Evolutionary conservation across 2,797 vertebrate species (phyloP).

Genomic region (Sarcophilus harrisii): DNA sequence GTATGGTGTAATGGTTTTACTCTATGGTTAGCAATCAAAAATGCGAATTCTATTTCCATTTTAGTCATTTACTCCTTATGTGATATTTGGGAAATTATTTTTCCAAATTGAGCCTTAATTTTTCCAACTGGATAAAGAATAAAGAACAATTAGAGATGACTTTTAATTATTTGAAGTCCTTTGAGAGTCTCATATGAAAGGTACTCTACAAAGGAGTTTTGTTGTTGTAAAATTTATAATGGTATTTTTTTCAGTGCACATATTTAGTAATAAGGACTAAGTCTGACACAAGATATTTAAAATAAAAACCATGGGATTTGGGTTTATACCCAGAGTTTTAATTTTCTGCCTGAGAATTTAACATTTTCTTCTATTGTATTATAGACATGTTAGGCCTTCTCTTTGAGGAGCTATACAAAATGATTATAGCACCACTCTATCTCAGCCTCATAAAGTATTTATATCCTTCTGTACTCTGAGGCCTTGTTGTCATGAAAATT

Average conservation of each 20-base stretch:
- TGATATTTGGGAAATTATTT: slow-evolving; percentile 26
- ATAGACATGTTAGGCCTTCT: not conserved
- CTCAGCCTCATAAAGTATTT: slow-evolving; percentile 47
- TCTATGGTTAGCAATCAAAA: not conserved
- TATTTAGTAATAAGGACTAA: slow-evolving; percentile 62
- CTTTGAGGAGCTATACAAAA: slow-evolving; percentile 41
- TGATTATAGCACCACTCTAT: slow-evolving; percentile 8
- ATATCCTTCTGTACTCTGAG: slow-evolving; percentile 52
- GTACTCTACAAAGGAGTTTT: not conserved
- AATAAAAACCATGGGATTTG: slow-evolving; percentile 69
- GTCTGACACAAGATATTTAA: slow-evolving; percentile 73
- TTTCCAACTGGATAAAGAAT: slow-evolving; percentile 11
- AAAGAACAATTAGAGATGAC: not conserved
- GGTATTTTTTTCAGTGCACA: slow-evolving; percentile 66
- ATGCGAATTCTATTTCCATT: not conserved
- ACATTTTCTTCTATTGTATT: slow-evolving; percentile 21
- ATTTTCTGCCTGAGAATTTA: slow-evolving; percentile 79
- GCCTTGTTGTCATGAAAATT: slow-evolving; percentile 40
- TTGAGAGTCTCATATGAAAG: slow-evolving; percentile 33
- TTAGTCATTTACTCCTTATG: not conserved
- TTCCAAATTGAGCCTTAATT: slow-evolving; percentile 32
- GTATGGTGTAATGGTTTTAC: not conserved
- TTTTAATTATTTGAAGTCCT: slow-evolving; percentile 27
- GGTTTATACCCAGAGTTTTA: slow-evolving; percentile 76
- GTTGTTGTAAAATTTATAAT: slow-evolving; percentile 57